Percentiles rank a stretch among this genome's conserved stretches.
These are phyloP conservation scores for Brachionus rubens DNA, from an alignment of 1,140 invertebrate genomes.

Conservation along the genomic window DNA sequence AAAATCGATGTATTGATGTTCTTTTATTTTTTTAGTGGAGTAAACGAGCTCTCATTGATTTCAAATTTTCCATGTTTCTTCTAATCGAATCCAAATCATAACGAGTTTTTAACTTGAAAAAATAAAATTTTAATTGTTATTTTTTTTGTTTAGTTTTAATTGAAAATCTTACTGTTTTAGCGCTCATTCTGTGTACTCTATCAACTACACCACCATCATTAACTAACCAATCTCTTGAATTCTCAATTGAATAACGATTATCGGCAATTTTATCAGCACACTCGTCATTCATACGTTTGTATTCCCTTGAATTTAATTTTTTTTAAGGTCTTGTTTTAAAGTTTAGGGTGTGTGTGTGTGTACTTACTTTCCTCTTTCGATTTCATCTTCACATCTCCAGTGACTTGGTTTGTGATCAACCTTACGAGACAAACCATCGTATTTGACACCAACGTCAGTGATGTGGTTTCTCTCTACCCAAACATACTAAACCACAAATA, in stretches of 20 bases:
- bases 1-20: too few relatives aligned
- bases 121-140: neutral
- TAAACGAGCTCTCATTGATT: constrained; percentile 42
- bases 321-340: neutral
- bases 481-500: constrained; percentile 37
- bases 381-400: constrained; percentile 46
- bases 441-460: constrained; percentile 46
- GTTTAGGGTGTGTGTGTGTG: neutral
- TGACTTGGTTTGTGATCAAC: constrained; percentile 43
- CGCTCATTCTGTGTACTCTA: constrained; percentile 35
- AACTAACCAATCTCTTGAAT: constrained; percentile 28
- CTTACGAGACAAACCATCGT: neutral
- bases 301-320: constrained; percentile 23
- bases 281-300: constrained; percentile 46
- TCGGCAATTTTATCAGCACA: constrained; percentile 47
- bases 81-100: constrained; percentile 44
- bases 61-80: constrained; percentile 45
- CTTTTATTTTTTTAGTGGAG: neutral
- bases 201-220: constrained; percentile 38
- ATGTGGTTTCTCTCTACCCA: constrained; percentile 46
- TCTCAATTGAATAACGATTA: constrained; percentile 39
- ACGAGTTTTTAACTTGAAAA: constrained; percentile 43
- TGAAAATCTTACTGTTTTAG: constrained; percentile 29
- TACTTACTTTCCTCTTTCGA: constrained; percentile 46
- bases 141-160: neutral